A percentile compares a stretch with the other conserved stretches of the same genome.
These are phyloP conservation scores for Rhinolophus ferrumequinum DNA, from an alignment of 2,113 vertebrate genomes.

Conservation along the genomic window DNA sequence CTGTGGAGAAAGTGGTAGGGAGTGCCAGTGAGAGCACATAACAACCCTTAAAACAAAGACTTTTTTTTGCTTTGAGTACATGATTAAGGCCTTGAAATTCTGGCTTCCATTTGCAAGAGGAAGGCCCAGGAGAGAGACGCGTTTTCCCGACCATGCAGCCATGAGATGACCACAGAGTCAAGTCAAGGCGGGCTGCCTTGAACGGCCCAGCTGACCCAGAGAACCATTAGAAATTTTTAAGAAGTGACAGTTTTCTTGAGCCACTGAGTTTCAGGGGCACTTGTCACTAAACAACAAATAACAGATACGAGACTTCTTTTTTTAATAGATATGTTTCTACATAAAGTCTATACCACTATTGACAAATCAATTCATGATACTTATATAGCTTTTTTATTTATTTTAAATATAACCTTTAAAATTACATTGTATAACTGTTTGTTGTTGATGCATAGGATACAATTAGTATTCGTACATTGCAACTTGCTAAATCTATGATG, in stretches of 20 bases:
- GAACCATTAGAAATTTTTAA: neutral
- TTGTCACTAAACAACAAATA: neutral
- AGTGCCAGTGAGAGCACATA: neutral
- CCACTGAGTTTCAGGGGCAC: neutral
- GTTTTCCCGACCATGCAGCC: neutral
- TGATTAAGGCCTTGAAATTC: neutral
- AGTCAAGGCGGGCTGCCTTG: neutral
- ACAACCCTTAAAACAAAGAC: neutral
- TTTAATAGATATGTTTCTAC: neutral
- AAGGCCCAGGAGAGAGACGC: neutral
- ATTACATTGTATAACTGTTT: neutral
- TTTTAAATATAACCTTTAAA: neutral
- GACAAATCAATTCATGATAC: neutral
- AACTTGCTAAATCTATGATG: neutral
- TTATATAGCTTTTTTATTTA: neutral
- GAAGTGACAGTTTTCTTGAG: neutral
- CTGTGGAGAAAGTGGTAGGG: neutral
- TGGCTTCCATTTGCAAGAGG: neutral
- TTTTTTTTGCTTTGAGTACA: neutral
- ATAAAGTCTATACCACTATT: neutral
- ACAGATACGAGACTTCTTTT: neutral
- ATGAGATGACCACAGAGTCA: neutral
- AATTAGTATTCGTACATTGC: neutral
- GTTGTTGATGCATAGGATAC: too few species aligned
- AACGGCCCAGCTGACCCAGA: neutral